Evolutionary conservation across 1,140 invertebrate species (phyloP).

Genomic region (Scaptomyza montana): DNA sequence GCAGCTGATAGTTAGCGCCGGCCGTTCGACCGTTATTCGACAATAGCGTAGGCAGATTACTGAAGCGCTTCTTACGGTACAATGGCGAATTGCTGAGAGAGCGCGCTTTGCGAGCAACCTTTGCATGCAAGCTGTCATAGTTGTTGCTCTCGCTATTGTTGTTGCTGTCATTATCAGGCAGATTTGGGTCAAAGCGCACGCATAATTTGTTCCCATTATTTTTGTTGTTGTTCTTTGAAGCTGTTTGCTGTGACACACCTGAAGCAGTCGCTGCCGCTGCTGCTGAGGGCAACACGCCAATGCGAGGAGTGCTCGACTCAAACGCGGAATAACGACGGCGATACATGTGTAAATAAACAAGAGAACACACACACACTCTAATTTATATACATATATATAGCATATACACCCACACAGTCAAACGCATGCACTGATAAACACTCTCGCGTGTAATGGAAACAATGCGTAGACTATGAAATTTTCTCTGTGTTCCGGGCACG

Average conservation of each 20-base stretch:
- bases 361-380: slow-evolving; percentile 18
- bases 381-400: slow-evolving; percentile 10
- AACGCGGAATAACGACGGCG: slow-evolving; percentile 79
- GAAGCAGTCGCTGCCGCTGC: slow-evolving; percentile 4
- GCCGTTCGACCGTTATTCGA: slow-evolving; percentile 62
- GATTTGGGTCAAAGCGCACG: slow-evolving; percentile 78
- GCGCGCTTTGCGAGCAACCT: slow-evolving; percentile 66
- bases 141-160: slow-evolving; percentile 32
- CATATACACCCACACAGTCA: slow-evolving; percentile 4
- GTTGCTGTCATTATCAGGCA: slow-evolving; percentile 70
- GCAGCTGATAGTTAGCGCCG: slow-evolving; percentile 68
- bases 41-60: slow-evolving; percentile 71
- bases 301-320: slow-evolving; percentile 71
- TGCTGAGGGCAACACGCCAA: slow-evolving; percentile 66
- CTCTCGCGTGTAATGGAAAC: slow-evolving; percentile 30
- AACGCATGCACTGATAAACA: slow-evolving; percentile 37
- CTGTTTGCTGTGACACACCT: slow-evolving; percentile 40
- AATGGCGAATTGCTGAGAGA: slow-evolving; percentile 77
- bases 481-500: slow-evolving; percentile 57
- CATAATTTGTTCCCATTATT: slow-evolving; percentile 60
- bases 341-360: slow-evolving; percentile 63
- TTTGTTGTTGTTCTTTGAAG: slow-evolving; percentile 39
- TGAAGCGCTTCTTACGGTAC: slow-evolving; percentile 73
- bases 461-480: slow-evolving; percentile 37
- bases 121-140: slow-evolving; percentile 52